phyloP scores from a whole-genome alignment of 2,113 vertebrate species.

The Cromileptes altivelis region DNA sequence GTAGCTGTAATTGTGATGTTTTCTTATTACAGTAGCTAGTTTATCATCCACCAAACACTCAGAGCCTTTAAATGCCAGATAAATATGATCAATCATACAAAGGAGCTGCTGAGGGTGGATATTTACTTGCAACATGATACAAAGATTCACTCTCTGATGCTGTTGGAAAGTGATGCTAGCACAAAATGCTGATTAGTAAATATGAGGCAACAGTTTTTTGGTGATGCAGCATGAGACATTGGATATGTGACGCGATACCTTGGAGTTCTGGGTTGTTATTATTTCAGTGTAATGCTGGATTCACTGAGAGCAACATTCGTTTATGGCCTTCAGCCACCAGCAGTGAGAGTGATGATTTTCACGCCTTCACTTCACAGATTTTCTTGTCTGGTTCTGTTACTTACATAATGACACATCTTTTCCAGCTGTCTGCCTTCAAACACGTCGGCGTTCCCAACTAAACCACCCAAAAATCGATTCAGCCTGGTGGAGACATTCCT shows the following conservation, averaged over 20 bases:
- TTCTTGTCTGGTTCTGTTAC: not conserved
- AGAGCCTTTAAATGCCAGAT: not conserved
- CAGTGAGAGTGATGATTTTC: not conserved
- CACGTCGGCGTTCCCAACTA: not conserved
- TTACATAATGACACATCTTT: too few relatives aligned
- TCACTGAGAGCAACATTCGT: not conserved
- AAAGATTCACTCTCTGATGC: not conserved
- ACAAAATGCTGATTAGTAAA: conserved; percentile 34
- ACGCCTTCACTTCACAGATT: not conserved
- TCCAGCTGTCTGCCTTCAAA: not conserved
- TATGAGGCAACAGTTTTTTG: conserved; percentile 40
- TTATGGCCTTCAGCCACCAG: not conserved
- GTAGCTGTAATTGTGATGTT: not conserved
- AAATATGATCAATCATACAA: not conserved
- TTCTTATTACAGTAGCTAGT: not conserved
- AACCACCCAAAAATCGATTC: not conserved
- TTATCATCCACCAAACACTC: not conserved
- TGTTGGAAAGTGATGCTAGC: conserved; percentile 34
- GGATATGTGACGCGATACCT: not conserved
- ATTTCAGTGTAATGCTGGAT: not conserved
- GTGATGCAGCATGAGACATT: not conserved
- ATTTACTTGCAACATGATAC: not conserved
- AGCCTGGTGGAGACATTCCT: not conserved
- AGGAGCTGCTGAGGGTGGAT: conserved; percentile 8
- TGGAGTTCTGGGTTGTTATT: not conserved